These are phyloP conservation scores for Enteromius unitaeniatus DNA, from an alignment of 2,797 vertebrate species.

Conservation along the genomic window DNA sequence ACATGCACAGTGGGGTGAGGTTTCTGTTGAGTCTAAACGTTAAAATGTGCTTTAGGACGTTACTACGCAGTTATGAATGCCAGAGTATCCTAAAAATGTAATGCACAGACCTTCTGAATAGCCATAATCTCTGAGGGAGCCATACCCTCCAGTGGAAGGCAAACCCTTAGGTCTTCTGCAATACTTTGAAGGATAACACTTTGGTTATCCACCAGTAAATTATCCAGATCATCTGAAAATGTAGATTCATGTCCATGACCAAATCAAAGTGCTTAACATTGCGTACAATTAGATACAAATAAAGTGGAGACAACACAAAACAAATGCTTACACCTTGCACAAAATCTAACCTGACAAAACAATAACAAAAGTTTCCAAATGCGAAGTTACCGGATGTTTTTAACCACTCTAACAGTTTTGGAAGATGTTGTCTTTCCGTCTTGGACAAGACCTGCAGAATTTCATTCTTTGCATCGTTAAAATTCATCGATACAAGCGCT, in stretches of 20 bases:
- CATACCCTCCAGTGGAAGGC: slow-evolving; percentile 83
- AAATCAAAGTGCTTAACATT: background rate
- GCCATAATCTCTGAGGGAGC: slow-evolving; percentile 80
- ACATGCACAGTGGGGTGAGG: slow-evolving; percentile 83
- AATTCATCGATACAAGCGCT: slow-evolving; percentile 69
- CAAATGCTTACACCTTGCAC: background rate
- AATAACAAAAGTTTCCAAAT: background rate
- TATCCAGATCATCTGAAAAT: slow-evolving; percentile 72
- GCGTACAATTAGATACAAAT: slow-evolving; percentile 9
- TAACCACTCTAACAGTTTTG: slow-evolving; percentile 74
- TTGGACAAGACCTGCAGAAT: slow-evolving; percentile 67
- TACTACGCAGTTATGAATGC: background rate
- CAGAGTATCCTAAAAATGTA: background rate
- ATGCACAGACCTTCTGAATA: slow-evolving; percentile 76
- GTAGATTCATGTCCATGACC: background rate
- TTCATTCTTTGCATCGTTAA: slow-evolving; percentile 62
- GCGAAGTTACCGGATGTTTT: slow-evolving; percentile 68
- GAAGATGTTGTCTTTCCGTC: slow-evolving; percentile 64
- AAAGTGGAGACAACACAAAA: background rate
- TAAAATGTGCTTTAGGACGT: slow-evolving; percentile 14
- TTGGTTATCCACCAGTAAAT: slow-evolving; percentile 73
- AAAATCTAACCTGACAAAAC: background rate
- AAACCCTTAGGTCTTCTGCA: slow-evolving; percentile 83
- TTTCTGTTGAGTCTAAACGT: slow-evolving; percentile 80
- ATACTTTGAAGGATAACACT: slow-evolving; percentile 77